Evolutionary conservation across 2,888 invertebrate genomes (phyloP).

Genomic region (Agrochola lychnidis): DNA sequence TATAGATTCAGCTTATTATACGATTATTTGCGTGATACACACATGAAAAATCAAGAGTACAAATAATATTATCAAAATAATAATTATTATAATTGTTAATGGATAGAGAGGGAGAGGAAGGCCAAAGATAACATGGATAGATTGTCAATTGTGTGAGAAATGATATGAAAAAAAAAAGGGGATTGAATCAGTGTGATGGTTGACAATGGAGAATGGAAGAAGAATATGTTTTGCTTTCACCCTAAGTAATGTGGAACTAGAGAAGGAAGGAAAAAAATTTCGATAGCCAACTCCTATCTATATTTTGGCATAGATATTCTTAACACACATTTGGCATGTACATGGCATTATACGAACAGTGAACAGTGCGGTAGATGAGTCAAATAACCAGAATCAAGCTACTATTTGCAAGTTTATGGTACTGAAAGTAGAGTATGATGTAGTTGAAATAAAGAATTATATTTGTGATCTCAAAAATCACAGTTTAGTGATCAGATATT

Average conservation of each 20-base stretch:
- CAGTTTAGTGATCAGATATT: background rate
- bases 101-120: background rate
- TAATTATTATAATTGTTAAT: background rate
- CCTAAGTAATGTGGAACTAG: background rate
- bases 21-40: background rate
- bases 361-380: background rate
- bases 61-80: background rate
- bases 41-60: background rate
- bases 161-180: background rate
- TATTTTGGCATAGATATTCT: too few species aligned
- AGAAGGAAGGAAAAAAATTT: too few species aligned
- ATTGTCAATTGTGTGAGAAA: background rate
- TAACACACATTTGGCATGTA: too few species aligned
- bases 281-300: background rate
- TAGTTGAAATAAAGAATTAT: background rate
- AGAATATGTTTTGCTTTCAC: background rate
- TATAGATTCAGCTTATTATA: conserved; percentile 7
- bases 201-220: background rate
- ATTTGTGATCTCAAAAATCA: background rate
- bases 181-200: background rate
- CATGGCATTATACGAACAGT: too few species aligned
- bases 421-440: background rate
- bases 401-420: background rate
- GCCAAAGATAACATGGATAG: background rate
- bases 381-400: background rate